Evolutionary conservation across 2,113 vertebrate genomes (phyloP).

Genomic region (Rhinogobius similis): DNA sequence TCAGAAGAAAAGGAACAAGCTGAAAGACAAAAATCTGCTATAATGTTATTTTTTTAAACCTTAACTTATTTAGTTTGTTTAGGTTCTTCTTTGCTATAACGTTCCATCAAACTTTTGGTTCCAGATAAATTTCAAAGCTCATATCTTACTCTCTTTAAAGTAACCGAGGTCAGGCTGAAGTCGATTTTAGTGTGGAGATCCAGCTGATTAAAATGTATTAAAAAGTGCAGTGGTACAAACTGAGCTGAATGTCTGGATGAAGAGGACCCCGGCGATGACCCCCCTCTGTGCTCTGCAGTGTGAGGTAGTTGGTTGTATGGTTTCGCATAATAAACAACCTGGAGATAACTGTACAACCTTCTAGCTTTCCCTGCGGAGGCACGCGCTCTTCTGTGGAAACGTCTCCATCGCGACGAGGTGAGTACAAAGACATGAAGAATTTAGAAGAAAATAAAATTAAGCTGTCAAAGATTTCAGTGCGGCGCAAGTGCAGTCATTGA

Average conservation of each 20-base stretch:
- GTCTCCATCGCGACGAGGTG: conserved; percentile 30
- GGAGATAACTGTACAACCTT: conserved; percentile 88
- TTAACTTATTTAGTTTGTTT: background rate
- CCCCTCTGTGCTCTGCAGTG: conserved; percentile 73
- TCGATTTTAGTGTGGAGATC: background rate
- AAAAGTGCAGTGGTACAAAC: background rate
- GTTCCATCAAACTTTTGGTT: background rate
- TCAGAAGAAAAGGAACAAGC: background rate
- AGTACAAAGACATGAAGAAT: conserved; percentile 40
- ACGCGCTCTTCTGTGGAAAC: conserved; percentile 55
- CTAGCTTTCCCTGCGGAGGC: conserved; percentile 84
- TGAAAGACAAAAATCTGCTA: no score
- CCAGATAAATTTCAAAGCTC: background rate
- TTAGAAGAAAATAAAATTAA: background rate
- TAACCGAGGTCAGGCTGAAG: background rate
- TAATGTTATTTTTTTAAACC: no score
- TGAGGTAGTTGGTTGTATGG: conserved; percentile 88
- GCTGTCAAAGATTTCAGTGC: background rate
- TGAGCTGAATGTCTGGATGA: conserved; percentile 10
- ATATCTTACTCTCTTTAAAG: background rate
- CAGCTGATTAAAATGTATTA: background rate
- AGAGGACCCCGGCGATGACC: conserved; percentile 42
- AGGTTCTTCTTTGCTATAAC: background rate
- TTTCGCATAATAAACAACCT: conserved; percentile 84
- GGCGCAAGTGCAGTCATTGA: no score